Base-by-base conservation (phyloP, 2,113 vertebrate species). In the Siniperca knerii region DNA sequence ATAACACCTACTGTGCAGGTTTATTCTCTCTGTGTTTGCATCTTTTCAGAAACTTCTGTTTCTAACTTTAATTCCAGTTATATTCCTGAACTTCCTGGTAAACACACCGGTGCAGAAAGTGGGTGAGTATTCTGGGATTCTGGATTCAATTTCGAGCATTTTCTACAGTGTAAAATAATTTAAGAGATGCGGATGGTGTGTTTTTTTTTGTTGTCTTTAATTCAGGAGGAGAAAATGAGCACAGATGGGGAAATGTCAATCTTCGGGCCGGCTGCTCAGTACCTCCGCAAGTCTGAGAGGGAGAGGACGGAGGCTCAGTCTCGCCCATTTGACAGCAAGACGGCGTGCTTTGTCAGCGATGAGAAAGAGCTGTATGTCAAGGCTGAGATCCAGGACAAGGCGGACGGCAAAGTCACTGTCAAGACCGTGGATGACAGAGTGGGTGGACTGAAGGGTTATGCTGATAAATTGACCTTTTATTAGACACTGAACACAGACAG, bases 341-440 rank as follows among this genome's bases (percentile, higher is more conserved):
- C 95, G 7, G 94, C 95, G 7, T 97, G 96, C 87, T 98, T 95
- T 37, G 96, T 96, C 87, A 90, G 92, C 4, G 96, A 97, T 25
- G 88, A 96, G 0, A 95, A 95, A 64, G 88, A 95, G 71, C 94
- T 96, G 44, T 97, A 97, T 5, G 87, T 87, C 70, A 97, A 96
- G 86, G 97, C 95, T 4, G 96, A 92, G 86, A 95, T 98, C 75
- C 83, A 94, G 2, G 95, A 97, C 79, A 82, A n/a, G 48, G 66
- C 2, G 18, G 93, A 92, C 0, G 93, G 91, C 68, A 96, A 94
- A 58, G 94, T 96, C 77, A 96, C 93, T 0, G 96, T 96, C 80
- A 96, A 97, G 76, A 97, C 96, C 0, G 84, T 92, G n/a, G 96
- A 97, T 23, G 93, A 93, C 86, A 93, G 94, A 91, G 96, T 97